phyloP scores from a whole-genome alignment of 2,888 invertebrate species.

The Rotaria socialis region DNA sequence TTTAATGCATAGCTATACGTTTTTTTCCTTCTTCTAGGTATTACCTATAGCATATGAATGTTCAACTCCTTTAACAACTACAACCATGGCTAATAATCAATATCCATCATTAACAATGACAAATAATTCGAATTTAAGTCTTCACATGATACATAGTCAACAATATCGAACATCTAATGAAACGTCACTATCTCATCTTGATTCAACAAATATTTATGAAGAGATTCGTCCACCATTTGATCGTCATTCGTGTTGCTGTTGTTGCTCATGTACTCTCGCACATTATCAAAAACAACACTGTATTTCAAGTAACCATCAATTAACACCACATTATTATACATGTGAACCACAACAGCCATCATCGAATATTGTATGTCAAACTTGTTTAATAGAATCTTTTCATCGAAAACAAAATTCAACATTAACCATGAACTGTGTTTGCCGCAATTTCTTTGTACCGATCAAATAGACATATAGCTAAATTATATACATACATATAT shows the following conservation, averaged over 20 bases:
- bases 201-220: not conserved
- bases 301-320: not conserved
- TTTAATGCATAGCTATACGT: not conserved
- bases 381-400: not conserved
- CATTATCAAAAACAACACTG: not conserved
- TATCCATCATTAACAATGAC: slow-evolving; percentile 13
- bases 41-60: not conserved
- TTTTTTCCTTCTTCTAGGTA: not conserved
- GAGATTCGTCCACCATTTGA: slow-evolving; percentile 2
- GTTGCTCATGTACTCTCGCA: not conserved
- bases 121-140: slow-evolving; percentile 9
- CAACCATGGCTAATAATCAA: not conserved
- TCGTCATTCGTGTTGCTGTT: not conserved
- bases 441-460: not conserved
- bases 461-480: not conserved
- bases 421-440: not conserved
- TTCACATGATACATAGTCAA: not conserved
- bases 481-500: not conserved
- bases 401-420: not conserved
- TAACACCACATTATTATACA: not conserved
- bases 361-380: not conserved
- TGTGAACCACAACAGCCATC: not conserved
- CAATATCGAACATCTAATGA: not conserved
- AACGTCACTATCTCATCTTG: not conserved
- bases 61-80: not conserved